A percentile compares a stretch with the other conserved stretches of the same genome.
phyloP scores from a whole-genome alignment of 2,797 vertebrate genomes.

The Okamejei kenojei region DNA sequence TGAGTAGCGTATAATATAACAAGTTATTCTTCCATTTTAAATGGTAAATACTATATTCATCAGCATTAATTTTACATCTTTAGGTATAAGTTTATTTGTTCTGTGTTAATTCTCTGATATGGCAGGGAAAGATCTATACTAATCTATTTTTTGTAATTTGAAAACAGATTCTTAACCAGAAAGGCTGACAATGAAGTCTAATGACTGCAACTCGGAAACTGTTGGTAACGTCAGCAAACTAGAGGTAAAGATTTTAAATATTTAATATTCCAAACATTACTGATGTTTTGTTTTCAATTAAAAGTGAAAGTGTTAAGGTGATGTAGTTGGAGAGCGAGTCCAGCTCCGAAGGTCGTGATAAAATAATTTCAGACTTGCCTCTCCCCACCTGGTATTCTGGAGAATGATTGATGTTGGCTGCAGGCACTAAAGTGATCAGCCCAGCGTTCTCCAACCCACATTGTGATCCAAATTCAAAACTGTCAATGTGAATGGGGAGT shows the following conservation, averaged over 20 bases:
- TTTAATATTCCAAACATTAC: neutral
- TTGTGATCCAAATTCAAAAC: neutral
- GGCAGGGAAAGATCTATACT: neutral
- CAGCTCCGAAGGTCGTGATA: neutral
- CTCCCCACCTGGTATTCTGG: neutral
- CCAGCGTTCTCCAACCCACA: neutral
- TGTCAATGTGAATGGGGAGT: neutral
- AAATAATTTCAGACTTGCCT: neutral
- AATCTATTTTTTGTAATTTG: constrained; percentile 18
- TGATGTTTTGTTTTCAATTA: neutral
- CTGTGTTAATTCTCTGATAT: neutral
- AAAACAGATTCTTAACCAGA: constrained; percentile 6
- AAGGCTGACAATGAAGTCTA: constrained; percentile 29
- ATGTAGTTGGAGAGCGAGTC: neutral
- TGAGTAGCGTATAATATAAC: no score
- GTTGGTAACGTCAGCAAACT: constrained; percentile 27
- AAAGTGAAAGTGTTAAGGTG: neutral
- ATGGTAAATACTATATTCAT: neutral
- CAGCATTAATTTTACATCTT: neutral
- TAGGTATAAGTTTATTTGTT: neutral
- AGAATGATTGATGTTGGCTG: neutral
- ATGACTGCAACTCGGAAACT: constrained; percentile 22
- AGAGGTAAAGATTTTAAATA: neutral
- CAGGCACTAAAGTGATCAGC: neutral
- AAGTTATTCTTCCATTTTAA: no score